Percentiles rank a stretch among this genome's conserved stretches.
phyloP scores from a whole-genome alignment of 2,888 invertebrate species.

The Tuberolachnus salignus region DNA sequence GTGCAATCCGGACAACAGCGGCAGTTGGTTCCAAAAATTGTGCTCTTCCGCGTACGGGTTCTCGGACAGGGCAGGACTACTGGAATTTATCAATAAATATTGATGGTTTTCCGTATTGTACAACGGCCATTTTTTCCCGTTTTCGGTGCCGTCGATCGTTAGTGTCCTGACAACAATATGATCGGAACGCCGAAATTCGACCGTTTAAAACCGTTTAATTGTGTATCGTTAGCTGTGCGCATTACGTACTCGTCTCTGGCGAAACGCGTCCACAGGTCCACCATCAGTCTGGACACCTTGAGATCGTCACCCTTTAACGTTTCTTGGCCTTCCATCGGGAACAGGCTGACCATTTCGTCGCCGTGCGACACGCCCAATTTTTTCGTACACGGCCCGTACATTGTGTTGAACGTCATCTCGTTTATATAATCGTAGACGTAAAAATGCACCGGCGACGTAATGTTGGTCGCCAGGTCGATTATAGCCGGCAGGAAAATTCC shows the following conservation, averaged over 20 bases:
- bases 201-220: not conserved
- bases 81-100: not conserved
- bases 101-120: not conserved
- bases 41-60: not conserved
- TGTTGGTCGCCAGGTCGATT: not conserved
- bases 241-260: constrained; percentile 28
- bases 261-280: constrained; percentile 49
- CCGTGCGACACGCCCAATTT: constrained; percentile 45
- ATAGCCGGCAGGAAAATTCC: not conserved
- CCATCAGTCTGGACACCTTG: constrained; percentile 32
- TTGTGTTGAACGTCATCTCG: not conserved
- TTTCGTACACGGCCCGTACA: not conserved
- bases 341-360: constrained; percentile 51
- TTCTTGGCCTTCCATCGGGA: not conserved
- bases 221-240: not conserved
- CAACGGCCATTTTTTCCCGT: not conserved
- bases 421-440: constrained; percentile 7
- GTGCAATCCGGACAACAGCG: not conserved
- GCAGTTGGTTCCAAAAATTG: constrained; percentile 5
- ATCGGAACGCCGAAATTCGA: not conserved
- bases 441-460: constrained; percentile 5
- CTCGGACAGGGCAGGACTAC: not conserved
- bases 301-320: constrained; percentile 25
- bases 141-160: not conserved
- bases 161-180: not conserved